phyloP scores from a whole-genome alignment of 1,140 invertebrate genomes.

The Bathynomus jamesi region DNA sequence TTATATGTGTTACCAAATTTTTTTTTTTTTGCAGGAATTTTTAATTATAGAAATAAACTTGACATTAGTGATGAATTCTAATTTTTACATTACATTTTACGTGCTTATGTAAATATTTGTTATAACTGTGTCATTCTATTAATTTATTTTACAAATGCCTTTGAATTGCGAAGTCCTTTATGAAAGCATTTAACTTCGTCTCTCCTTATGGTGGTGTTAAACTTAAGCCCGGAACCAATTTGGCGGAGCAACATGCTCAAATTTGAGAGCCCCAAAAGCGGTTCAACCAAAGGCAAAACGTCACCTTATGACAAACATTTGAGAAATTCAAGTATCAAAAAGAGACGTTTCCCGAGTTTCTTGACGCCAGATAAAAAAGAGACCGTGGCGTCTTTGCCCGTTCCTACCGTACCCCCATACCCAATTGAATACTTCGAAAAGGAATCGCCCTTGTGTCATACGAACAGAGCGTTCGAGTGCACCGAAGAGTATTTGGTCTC shows the following conservation, averaged over 20 bases:
- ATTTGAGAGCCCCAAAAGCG: conserved; percentile 17
- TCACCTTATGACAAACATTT: conserved; percentile 17
- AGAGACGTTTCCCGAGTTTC: neutral
- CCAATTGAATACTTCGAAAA: conserved; percentile 34
- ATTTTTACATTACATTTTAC: too few species aligned
- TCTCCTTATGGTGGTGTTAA: neutral
- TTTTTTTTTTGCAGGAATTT: too few species aligned
- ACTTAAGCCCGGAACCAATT: neutral
- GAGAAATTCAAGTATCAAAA: conserved; percentile 3
- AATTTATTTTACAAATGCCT: too few species aligned
- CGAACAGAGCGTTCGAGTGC: conserved; percentile 31
- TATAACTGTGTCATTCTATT: too few species aligned
- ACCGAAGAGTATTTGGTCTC: conserved; percentile 8
- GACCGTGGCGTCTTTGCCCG: conserved; percentile 17
- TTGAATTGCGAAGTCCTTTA: too few species aligned
- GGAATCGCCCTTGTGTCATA: conserved; percentile 15
- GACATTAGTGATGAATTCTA: too few species aligned
- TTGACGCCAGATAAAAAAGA: neutral
- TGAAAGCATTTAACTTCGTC: too few species aligned
- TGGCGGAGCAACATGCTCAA: conserved; percentile 19
- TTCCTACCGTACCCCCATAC: conserved; percentile 35
- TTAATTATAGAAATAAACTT: too few species aligned
- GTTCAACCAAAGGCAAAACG: conserved; percentile 20
- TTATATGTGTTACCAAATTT: too few species aligned
- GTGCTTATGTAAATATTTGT: too few species aligned